phyloP scores from a whole-genome alignment of 1,140 invertebrate genomes.

The Drosophila littoralis region DNA sequence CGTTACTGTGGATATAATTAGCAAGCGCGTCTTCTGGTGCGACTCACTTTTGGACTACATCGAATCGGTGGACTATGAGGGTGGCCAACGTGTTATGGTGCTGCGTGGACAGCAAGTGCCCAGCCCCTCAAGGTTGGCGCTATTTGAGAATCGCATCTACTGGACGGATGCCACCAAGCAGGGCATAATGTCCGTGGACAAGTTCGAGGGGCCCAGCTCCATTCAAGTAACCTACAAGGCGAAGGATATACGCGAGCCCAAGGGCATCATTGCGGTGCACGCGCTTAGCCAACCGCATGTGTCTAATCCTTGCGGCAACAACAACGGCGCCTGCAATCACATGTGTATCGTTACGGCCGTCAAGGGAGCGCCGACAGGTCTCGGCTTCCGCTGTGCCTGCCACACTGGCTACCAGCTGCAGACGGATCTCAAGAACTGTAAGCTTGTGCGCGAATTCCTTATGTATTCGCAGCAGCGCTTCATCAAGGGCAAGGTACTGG shows the following conservation, averaged over 20 bases:
- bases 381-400: conserved; percentile 97
- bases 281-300: conserved; percentile 90
- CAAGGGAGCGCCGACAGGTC: conserved; percentile 89
- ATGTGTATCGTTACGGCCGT: conserved; percentile 96
- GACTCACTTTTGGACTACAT: conserved; percentile 98
- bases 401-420: conserved; percentile 94
- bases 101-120: conserved; percentile 93
- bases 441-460: conserved; percentile 94
- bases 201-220: conserved; percentile 91
- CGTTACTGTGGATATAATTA: conserved; percentile 93
- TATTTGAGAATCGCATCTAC: conserved; percentile 96
- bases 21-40: conserved; percentile 97
- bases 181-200: conserved; percentile 95
- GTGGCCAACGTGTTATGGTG: conserved; percentile 91
- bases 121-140: conserved; percentile 91
- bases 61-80: conserved; percentile 98
- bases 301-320: conserved; percentile 94
- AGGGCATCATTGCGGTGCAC: conserved; percentile 93
- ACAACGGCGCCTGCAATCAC: conserved; percentile 96
- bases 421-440: conserved; percentile 92
- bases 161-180: conserved; percentile 99
- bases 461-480: conserved; percentile 99
- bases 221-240: conserved; percentile 93
- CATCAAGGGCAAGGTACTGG: conserved; percentile 96
- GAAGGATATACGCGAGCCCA: conserved; percentile 92